These are phyloP conservation scores for Dione juno DNA, from an alignment of 2,888 invertebrate species.

Conservation along the genomic window DNA sequence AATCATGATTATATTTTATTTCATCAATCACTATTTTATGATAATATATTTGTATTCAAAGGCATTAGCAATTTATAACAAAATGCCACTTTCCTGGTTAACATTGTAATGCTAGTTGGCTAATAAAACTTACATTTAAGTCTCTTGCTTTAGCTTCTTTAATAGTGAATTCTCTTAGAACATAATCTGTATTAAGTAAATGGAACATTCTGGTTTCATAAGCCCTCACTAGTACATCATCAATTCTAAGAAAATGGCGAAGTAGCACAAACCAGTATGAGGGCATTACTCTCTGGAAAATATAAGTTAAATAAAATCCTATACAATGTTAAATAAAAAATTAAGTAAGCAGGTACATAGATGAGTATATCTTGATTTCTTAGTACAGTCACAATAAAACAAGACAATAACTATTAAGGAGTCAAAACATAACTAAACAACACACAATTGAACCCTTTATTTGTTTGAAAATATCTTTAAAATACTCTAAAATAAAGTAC, in stretches of 20 bases:
- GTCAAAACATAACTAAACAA: too few relatives aligned
- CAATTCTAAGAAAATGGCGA: constrained; percentile 96
- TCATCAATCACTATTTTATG: background rate
- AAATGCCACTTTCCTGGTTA: background rate
- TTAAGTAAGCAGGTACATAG: background rate
- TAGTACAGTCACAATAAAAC: background rate
- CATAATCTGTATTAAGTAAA: constrained; percentile 88
- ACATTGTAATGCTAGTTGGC: background rate
- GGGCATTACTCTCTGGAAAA: constrained; percentile 96
- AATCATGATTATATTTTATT: too few relatives aligned
- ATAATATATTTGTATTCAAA: background rate
- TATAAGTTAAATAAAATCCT: constrained; percentile 24
- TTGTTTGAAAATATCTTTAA: background rate
- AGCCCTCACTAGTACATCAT: constrained; percentile 93
- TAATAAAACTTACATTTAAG: constrained; percentile 81
- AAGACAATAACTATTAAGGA: too few relatives aligned
- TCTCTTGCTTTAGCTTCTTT: constrained; percentile 89
- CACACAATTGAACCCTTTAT: background rate
- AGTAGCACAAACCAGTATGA: constrained; percentile 94
- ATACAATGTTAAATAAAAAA: background rate
- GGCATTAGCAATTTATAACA: background rate
- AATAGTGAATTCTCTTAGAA: constrained; percentile 92
- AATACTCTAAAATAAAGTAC: too few relatives aligned
- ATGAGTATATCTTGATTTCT: too few relatives aligned
- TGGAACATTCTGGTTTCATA: constrained; percentile 95